Conservation (phyloP, 1,140 invertebrate species). For the Atta texana region DNA sequence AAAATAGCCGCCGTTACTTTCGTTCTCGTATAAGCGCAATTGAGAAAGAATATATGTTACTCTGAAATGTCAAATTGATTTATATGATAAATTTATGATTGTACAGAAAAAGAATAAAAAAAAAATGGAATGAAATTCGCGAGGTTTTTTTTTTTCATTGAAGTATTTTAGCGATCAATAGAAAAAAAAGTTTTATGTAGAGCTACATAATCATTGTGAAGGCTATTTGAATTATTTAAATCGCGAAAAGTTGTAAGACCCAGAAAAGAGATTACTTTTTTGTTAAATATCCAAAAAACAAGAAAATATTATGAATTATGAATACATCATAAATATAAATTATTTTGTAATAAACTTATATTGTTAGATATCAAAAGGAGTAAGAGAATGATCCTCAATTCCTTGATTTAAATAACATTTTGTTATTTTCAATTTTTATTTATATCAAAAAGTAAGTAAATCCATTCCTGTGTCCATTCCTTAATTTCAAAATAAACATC, state of each 20-base stretch:
- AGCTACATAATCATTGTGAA: neutral
- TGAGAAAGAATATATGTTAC: neutral
- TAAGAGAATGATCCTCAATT: too few species aligned
- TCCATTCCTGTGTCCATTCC: too few species aligned
- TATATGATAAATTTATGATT: neutral
- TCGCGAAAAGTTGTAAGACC: neutral
- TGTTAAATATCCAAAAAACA: neutral
- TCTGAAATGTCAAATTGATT: neutral
- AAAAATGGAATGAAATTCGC: neutral
- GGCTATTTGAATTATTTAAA: neutral
- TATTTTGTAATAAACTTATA: too few species aligned
- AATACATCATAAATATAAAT: too few species aligned
- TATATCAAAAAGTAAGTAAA: too few species aligned
- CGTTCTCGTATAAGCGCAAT: neutral
- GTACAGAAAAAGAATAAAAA: neutral
- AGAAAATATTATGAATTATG: neutral
- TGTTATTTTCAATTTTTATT: too few species aligned
- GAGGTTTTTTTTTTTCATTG: neutral
- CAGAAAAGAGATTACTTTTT: neutral
- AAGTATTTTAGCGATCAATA: neutral
- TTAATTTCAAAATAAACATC: too few species aligned
- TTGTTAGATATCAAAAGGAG: too few species aligned
- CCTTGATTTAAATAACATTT: too few species aligned
- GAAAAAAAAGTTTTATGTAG: neutral
- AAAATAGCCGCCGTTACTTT: conserved; percentile 32